Percentiles rank a stretch among this genome's conserved stretches.
Conservation (phyloP, 2,888 invertebrate species). For the Tenodera sinensis region DNA sequence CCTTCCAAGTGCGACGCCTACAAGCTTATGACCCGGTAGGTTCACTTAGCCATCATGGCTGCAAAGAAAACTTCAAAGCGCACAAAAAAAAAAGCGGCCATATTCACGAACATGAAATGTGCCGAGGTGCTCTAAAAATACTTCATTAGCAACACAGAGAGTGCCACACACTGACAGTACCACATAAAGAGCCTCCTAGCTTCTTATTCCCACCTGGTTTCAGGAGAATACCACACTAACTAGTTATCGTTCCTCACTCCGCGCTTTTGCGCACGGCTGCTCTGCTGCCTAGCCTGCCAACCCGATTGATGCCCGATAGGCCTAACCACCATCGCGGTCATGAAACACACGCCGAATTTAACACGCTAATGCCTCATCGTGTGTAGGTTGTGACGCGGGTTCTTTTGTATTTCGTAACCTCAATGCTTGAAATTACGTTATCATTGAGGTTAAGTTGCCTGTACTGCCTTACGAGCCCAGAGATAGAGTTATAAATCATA, state of each 20-base stretch:
- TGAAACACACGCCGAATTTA: constrained; percentile 33
- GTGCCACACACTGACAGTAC: constrained; percentile 21
- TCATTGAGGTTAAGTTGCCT: not conserved
- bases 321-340: constrained; percentile 33
- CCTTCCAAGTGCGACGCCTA: constrained; percentile 34
- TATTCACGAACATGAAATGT: constrained; percentile 32
- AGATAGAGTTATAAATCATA: constrained; percentile 30
- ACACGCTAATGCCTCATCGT: constrained; percentile 31
- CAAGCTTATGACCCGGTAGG: constrained; percentile 34
- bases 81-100: constrained; percentile 36
- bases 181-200: constrained; percentile 15
- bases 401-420: not conserved
- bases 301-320: constrained; percentile 34
- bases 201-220: constrained; percentile 33
- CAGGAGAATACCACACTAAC: constrained; percentile 30
- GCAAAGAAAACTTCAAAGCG: constrained; percentile 35
- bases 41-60: constrained; percentile 36
- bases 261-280: constrained; percentile 33
- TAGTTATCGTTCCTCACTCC: constrained; percentile 29
- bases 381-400: constrained; percentile 20
- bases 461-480: not conserved
- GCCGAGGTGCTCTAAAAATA: constrained; percentile 29
- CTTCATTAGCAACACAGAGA: constrained; percentile 8
- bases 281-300: constrained; percentile 31
- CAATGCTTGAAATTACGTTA: not conserved